A percentile compares a stretch with the other conserved stretches of the same genome.
These are phyloP conservation scores for Corvus moneduloides DNA, from an alignment of 2,113 vertebrate genomes.

Conservation along the genomic window DNA sequence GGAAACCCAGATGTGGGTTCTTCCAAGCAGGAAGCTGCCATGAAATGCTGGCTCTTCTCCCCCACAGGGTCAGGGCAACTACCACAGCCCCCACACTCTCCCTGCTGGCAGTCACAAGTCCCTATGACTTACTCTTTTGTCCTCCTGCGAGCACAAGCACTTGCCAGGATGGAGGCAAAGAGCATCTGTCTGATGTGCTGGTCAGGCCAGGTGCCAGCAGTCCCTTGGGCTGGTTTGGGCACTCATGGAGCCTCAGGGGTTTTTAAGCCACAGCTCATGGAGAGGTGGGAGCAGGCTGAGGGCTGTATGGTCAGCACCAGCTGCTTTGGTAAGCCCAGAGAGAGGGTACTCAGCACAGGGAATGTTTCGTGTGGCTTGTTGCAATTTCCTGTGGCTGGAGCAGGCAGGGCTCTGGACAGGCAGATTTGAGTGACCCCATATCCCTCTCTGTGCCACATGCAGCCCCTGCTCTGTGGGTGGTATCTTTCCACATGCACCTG, in stretches of 20 bases:
- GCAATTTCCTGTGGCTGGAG: rapidly evolving
- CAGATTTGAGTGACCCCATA: neutral
- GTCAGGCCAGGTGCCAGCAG: neutral
- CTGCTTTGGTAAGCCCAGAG: neutral
- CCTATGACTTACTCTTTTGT: too few species aligned
- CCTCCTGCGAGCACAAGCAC: too few species aligned
- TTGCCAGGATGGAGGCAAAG: neutral
- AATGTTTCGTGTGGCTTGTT: neutral
- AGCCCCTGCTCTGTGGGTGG: rapidly evolving
- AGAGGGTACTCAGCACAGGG: too few species aligned
- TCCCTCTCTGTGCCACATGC: neutral
- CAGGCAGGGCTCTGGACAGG: neutral
- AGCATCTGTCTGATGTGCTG: rapidly evolving
- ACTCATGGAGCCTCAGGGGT: rapidly evolving
- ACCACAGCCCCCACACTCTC: rapidly evolving
- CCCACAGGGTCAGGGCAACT: neutral
- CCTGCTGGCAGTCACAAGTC: too few species aligned
- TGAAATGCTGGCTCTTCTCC: rapidly evolving
- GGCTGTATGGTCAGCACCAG: neutral
- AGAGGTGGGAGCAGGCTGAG: neutral
- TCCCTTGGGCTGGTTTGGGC: rapidly evolving
- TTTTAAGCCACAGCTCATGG: neutral
- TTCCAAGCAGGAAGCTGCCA: neutral
- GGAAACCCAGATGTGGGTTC: neutral
- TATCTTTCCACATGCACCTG: neutral